A percentile compares a stretch with the other conserved stretches of the same genome.
Evolutionary conservation across 2,113 vertebrate genomes (phyloP).

Genomic region (Conger conger): DNA sequence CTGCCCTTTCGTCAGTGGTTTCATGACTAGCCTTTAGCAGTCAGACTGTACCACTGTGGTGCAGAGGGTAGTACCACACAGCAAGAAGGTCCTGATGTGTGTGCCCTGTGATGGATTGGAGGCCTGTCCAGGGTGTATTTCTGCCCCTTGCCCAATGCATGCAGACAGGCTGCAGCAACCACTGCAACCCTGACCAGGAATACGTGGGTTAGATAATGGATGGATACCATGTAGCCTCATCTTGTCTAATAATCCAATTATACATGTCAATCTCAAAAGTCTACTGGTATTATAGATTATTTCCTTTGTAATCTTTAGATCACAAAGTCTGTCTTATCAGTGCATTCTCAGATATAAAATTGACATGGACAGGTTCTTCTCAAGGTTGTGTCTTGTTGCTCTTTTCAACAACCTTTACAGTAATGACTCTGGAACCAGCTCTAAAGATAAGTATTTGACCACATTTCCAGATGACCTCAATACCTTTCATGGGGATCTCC

Average conservation of each 20-base stretch:
- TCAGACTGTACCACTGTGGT: no score
- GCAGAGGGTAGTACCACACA: no score
- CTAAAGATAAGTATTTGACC: not conserved
- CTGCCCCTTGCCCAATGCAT: no score
- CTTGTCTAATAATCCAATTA: not conserved
- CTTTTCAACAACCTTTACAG: not conserved
- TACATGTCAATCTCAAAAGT: not conserved
- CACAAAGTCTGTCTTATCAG: not conserved
- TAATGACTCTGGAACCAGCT: not conserved
- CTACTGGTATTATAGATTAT: not conserved
- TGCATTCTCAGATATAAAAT: conserved; percentile 7
- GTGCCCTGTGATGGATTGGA: no score
- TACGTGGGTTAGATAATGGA: no score
- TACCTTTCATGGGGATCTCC: not conserved
- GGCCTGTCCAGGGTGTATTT: no score
- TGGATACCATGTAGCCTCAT: not conserved
- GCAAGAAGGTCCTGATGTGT: no score
- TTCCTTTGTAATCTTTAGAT: not conserved
- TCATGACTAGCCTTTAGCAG: no score
- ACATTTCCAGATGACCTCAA: not conserved
- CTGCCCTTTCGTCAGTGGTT: no score
- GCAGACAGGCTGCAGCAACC: no score
- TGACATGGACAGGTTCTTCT: not conserved
- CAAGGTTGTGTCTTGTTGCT: not conserved
- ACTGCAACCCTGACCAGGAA: no score